Evolutionary conservation across 2,797 vertebrate species (phyloP).

Genomic region (Glyptemys insculpta): DNA sequence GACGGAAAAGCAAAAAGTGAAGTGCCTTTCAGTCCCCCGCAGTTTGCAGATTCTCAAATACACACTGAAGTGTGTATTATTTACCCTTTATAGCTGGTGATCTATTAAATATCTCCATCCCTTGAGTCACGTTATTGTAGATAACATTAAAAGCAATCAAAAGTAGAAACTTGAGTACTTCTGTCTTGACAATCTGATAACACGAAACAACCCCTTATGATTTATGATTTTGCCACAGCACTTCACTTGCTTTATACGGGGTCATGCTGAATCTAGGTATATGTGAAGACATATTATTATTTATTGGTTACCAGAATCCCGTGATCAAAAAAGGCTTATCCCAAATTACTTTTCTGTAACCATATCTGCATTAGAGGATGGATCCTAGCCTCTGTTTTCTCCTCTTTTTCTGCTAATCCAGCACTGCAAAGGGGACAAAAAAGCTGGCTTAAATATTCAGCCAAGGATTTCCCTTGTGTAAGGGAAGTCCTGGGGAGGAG

Average conservation of each 20-base stretch:
- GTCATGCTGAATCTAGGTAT: not conserved
- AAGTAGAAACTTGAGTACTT: not conserved
- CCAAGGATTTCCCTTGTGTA: not conserved
- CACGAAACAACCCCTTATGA: not conserved
- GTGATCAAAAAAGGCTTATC: not conserved
- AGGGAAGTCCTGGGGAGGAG: not conserved
- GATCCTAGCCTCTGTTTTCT: not conserved
- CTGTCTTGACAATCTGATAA: not conserved
- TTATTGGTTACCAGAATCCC: not conserved
- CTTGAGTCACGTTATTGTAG: not conserved
- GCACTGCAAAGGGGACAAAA: not conserved
- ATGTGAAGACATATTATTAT: not conserved
- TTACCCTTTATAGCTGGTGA: not conserved
- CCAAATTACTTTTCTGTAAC: not conserved
- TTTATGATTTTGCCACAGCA: not conserved
- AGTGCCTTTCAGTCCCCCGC: not conserved
- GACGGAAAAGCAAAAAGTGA: not conserved
- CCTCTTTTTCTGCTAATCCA: not conserved
- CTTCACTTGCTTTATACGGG: not conserved
- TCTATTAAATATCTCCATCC: not conserved
- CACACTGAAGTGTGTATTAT: fast-evolving
- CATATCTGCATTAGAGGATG: not conserved
- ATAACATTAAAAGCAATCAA: not conserved
- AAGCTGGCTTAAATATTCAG: not conserved
- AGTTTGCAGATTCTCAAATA: not conserved